phyloP scores from a whole-genome alignment of 2,888 invertebrate species.

The Stegana nigrithorax region DNA sequence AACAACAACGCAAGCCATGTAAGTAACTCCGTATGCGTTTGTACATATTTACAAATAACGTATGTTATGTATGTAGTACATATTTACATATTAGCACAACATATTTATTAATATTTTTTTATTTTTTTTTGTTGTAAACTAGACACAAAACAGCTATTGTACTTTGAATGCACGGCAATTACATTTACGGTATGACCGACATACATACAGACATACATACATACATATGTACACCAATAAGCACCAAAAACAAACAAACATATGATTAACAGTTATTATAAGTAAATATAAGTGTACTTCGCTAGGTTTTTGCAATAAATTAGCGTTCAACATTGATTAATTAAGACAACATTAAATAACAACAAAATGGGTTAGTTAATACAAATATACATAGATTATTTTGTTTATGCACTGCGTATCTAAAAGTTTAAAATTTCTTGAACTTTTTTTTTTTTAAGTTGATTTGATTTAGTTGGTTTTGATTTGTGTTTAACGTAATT shows the following conservation, averaged over 20 bases:
- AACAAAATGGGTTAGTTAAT: constrained; percentile 23
- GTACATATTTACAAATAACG: constrained; percentile 32
- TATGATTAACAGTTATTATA: constrained; percentile 7
- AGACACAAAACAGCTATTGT: no score
- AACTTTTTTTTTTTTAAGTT: constrained; percentile 26
- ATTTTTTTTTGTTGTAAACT: no score
- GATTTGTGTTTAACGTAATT: constrained; percentile 23
- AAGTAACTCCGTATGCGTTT: neutral
- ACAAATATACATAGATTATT: constrained; percentile 7
- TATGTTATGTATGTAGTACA: constrained; percentile 26
- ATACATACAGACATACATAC: neutral
- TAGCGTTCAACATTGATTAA: neutral
- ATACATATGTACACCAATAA: constrained; percentile 12
- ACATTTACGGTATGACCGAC: constrained; percentile 14
- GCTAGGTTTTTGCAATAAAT: no score
- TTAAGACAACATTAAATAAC: constrained; percentile 17
- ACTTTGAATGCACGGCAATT: no score
- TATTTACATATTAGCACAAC: neutral
- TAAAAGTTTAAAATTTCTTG: constrained; percentile 38
- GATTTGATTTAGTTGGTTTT: constrained; percentile 22
- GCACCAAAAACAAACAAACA: constrained; percentile 6
- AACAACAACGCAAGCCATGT: constrained; percentile 17
- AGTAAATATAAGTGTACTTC: no score
- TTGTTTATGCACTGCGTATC: constrained; percentile 32
- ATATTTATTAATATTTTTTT: constrained; percentile 22